Base-by-base conservation (phyloP, 2,113 vertebrate species). In the Burhinus oedicnemus region DNA sequence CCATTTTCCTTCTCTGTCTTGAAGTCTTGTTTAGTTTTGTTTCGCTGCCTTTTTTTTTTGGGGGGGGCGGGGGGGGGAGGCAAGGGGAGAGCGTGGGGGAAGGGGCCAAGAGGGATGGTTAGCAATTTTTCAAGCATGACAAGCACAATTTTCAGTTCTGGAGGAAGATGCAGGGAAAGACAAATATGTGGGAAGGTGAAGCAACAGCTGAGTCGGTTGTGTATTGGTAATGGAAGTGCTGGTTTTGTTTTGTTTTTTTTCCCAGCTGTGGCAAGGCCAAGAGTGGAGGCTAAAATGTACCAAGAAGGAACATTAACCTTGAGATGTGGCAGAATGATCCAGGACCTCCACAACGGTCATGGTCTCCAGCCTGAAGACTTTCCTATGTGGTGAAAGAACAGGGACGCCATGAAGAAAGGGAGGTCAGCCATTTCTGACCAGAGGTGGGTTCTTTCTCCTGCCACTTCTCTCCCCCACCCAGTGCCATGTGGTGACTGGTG, bases 61-160 rank as follows among this genome's bases (percentile, higher is more conserved):
- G n/a, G n/a, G n/a, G n/a, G n/a, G n/a, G n/a, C 5, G 8, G 29
- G 3, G 5, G 1, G 1, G 26, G 19, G 20, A 12, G 8, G 12
- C 57, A 58, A 13, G 42, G 42, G n/a, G n/a, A n/a, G n/a, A n/a
- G 42, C 42, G 15, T 15, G 15, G 18, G 14, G 22, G 12, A n/a
- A 52, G 34, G 23, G 8, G 15, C 34, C 6, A 64, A 69, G 22
- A 70, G 10, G 12, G 12, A 15, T n/a, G 10, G 7, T 52, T 57
- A 64, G 11, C 18, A 58, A 34, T 60, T 87, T 87, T 69, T 93
- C 49, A 70, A 26, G 58, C 64, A 42, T 15, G 8, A 70, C 38
- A 90, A 47, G 6, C 8, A 45, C 2, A 23, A 6, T 61, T 83
- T 80, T 75, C 4, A 14, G 10, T 55, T 80, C 51, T 55, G 30